Conservation (phyloP, 2,888 invertebrate species). For the Fissipunctia ypsillon region DNA sequence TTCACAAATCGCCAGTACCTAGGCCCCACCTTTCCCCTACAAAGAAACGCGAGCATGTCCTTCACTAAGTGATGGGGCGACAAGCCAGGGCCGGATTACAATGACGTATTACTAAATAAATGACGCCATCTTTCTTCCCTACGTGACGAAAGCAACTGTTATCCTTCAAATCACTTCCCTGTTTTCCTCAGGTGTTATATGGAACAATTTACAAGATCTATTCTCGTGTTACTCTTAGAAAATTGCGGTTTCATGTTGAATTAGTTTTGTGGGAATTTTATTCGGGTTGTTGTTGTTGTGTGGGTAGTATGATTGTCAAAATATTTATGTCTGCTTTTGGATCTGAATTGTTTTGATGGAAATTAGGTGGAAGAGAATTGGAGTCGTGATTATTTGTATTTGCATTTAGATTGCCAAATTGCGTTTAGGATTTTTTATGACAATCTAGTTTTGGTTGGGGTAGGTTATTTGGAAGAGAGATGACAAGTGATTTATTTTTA, state of each 20-base stretch:
- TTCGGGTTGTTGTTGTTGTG: conserved; percentile 17
- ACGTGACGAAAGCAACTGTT: conserved; percentile 78
- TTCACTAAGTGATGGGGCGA: conserved; percentile 83
- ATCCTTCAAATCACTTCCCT: conserved; percentile 64
- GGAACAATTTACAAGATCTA: conserved; percentile 72
- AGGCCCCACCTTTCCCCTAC: conserved; percentile 58
- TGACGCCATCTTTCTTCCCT: conserved; percentile 76
- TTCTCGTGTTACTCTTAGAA: conserved; percentile 59
- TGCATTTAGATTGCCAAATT: conserved; percentile 25
- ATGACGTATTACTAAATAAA: conserved; percentile 83
- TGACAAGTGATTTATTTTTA: background rate
- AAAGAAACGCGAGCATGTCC: conserved; percentile 82
- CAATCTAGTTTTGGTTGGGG: background rate
- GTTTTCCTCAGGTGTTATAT: conserved; percentile 78
- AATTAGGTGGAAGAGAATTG: conserved; percentile 25
- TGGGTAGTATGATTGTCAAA: conserved; percentile 46
- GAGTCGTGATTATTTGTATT: conserved; percentile 32
- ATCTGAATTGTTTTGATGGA: conserved; percentile 51
- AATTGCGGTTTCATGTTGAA: conserved; percentile 41
- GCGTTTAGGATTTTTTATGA: background rate
- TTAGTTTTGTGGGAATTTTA: conserved; percentile 31
- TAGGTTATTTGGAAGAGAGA: background rate
- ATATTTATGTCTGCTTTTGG: conserved; percentile 60
- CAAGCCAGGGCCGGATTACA: conserved; percentile 82
- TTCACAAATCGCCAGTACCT: conserved; percentile 43